These are phyloP conservation scores for Drosophila ochracea DNA, from an alignment of 2,888 invertebrate genomes.

Conservation along the genomic window DNA sequence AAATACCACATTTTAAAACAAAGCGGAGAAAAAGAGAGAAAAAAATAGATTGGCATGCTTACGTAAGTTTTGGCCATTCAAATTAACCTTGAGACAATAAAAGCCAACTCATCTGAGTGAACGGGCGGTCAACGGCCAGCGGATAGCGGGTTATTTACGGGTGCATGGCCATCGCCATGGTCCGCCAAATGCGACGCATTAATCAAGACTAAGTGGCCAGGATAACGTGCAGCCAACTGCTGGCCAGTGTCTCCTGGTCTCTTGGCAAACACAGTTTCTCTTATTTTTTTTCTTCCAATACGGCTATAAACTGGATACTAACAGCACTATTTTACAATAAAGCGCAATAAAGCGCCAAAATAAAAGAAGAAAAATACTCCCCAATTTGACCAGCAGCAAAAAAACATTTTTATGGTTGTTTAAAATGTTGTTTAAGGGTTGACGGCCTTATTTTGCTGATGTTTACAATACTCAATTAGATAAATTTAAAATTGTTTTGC, in stretches of 20 bases:
- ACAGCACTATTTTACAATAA: conserved; percentile 4
- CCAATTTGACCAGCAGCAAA: background rate
- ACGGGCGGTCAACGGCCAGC: conserved; percentile 16
- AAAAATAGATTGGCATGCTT: conserved; percentile 35
- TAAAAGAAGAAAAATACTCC: background rate
- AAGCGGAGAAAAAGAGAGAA: conserved; percentile 19
- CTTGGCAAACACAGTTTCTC: conserved; percentile 18
- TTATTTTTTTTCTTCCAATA: background rate
- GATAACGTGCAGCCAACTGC: conserved; percentile 61
- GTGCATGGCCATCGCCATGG: conserved; percentile 17
- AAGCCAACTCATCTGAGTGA: conserved; percentile 46
- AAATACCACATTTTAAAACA: conserved; percentile 26
- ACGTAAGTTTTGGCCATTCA: conserved; percentile 68
- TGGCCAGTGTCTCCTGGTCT: conserved; percentile 21
- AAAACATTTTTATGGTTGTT: background rate
- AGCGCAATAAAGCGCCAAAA: background rate
- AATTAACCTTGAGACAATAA: conserved; percentile 78
- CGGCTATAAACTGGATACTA: conserved; percentile 36
- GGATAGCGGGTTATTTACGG: conserved; percentile 46
- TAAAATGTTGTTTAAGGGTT: background rate
- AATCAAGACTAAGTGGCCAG: conserved; percentile 75
- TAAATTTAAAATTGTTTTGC: background rate
- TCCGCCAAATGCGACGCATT: conserved; percentile 64
- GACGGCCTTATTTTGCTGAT: background rate
- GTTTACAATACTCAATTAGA: background rate